Percentiles rank a stretch among this genome's conserved stretches.
Evolutionary conservation across 2,888 invertebrate species (phyloP).

Genomic region (Deilephila elpenor): DNA sequence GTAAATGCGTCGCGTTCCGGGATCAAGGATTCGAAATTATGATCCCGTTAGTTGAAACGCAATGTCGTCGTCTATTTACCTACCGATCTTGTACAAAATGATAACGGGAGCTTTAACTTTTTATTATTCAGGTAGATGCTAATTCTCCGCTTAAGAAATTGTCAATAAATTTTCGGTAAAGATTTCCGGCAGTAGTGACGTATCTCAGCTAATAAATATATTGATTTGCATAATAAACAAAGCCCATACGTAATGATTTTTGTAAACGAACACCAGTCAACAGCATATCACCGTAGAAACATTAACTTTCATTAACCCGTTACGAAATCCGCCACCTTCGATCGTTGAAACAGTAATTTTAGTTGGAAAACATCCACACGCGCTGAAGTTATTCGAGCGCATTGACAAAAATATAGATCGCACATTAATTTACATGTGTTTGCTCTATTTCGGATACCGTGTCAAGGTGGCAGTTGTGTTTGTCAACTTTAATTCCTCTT

Average conservation of each 20-base stretch:
- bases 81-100: too few species aligned
- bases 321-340: conserved; percentile 3
- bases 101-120: too few species aligned
- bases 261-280: background rate
- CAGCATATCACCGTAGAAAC: background rate
- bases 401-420: background rate
- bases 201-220: background rate
- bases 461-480: background rate
- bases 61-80: too few species aligned
- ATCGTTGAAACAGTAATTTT: background rate
- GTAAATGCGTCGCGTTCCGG: background rate
- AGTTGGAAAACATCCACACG: conserved; percentile 4
- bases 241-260: background rate
- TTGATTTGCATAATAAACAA: background rate
- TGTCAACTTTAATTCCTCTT: background rate
- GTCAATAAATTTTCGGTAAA: too few species aligned
- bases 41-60: too few species aligned
- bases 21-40: too few species aligned
- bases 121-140: too few species aligned
- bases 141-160: too few species aligned
- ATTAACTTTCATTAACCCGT: conserved; percentile 12
- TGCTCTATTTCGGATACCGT: conserved; percentile 8
- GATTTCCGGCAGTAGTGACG: too few species aligned
- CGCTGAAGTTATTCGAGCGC: background rate
- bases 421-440: conserved; percentile 10